A percentile compares a stretch with the other conserved stretches of the same genome.
Evolutionary conservation across 2,888 invertebrate species (phyloP).

Genomic region (Lepeophtheirus nordmannii): DNA sequence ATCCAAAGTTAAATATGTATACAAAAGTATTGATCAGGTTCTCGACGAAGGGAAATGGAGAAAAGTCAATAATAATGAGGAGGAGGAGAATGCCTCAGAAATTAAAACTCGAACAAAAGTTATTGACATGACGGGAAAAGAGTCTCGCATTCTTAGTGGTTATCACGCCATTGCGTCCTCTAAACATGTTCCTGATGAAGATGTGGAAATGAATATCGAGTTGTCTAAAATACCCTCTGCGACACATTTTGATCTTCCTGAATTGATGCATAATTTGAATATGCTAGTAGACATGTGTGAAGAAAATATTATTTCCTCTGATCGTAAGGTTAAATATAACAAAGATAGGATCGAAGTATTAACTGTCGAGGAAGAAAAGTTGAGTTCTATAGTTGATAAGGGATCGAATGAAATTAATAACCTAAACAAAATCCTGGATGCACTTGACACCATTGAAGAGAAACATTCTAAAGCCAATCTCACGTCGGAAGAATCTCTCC

Average conservation of each 20-base stretch:
- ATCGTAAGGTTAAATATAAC: constrained; percentile 55
- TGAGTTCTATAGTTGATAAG: constrained; percentile 49
- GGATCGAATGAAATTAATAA: constrained; percentile 57
- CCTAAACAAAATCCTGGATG: constrained; percentile 49
- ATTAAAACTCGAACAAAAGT: constrained; percentile 47
- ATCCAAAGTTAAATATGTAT: constrained; percentile 58
- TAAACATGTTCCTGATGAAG: constrained; percentile 41
- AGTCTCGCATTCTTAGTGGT: constrained; percentile 75
- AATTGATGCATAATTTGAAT: constrained; percentile 78
- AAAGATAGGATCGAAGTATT: constrained; percentile 62
- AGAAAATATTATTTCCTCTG: constrained; percentile 79
- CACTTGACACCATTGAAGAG: constrained; percentile 44
- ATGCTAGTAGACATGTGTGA: constrained; percentile 82
- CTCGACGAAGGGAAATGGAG: constrained; percentile 56
- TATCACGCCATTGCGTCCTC: constrained; percentile 73
- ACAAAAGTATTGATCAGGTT: constrained; percentile 70
- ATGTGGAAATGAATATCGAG: constrained; percentile 38
- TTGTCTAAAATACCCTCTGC: constrained; percentile 39
- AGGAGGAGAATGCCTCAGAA: constrained; percentile 53
- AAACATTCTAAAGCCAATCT: constrained; percentile 36
- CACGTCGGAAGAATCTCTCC: constrained; percentile 44
- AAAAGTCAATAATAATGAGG: constrained; percentile 31
- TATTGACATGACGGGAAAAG: constrained; percentile 96
- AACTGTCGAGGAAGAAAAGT: constrained; percentile 57
- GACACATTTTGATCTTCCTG: constrained; percentile 51